phyloP scores from a whole-genome alignment of 2,113 vertebrate species.

The Eretmochelys imbricata region DNA sequence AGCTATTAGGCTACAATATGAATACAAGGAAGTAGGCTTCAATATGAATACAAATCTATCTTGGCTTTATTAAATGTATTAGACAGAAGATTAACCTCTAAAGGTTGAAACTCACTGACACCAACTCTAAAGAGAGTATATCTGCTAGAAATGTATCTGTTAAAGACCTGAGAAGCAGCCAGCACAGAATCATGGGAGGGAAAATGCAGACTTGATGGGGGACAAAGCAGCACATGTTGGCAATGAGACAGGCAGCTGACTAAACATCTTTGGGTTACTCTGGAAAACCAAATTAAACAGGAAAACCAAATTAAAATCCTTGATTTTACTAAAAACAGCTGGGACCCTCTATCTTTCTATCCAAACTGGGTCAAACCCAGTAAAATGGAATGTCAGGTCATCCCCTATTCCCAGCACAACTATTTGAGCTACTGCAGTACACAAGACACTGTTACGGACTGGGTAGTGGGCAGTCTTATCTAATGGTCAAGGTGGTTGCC shows the following conservation, averaged over 20 bases:
- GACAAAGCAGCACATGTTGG: not conserved
- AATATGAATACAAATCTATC: not conserved
- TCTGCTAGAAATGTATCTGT: not conserved
- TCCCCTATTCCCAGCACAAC: accelerated
- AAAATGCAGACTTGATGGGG: not conserved
- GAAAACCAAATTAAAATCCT: not conserved
- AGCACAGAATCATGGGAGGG: not conserved
- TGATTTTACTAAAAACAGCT: not conserved
- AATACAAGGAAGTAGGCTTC: not conserved
- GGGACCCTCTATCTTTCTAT: not conserved
- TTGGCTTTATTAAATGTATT: not conserved
- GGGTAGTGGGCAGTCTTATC: not conserved
- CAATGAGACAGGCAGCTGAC: not conserved
- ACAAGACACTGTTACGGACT: not conserved
- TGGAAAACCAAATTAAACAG: not conserved
- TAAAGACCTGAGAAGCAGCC: constrained; percentile 2
- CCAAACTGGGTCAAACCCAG: not conserved
- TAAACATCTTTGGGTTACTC: not conserved
- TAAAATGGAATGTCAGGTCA: not conserved
- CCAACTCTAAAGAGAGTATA: not conserved
- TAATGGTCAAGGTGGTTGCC: not conserved
- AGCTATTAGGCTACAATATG: not conserved
- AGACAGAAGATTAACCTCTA: not conserved
- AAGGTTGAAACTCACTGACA: not conserved
- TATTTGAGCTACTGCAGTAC: accelerated